Base-by-base conservation (phyloP, 2,113 vertebrate genomes). In the Sylvia atricapilla region DNA sequence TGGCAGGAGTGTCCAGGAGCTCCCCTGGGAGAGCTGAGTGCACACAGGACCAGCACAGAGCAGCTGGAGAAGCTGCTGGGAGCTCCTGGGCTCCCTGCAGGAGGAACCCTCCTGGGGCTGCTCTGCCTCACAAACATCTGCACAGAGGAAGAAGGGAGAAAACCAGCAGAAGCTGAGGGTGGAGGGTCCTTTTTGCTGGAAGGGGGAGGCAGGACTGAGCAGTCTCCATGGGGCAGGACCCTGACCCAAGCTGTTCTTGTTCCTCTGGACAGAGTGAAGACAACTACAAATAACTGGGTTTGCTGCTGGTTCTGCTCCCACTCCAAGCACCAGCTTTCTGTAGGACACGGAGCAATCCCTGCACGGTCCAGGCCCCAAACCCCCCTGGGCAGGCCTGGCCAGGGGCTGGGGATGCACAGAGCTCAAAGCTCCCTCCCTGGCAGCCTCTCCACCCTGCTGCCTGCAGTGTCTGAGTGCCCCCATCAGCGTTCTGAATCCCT, bases 321-420 rank as follows among this genome's bases (percentile, higher is more conserved):
- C 9, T 6, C 6, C 43, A 10, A 4, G 22, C 67, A 28, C 8
- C 77, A 8, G 0, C 9, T 25, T 15, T 3, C 6, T 15, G 0
- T 1, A 10, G 20, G n/a, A 4, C 0, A 7, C 28, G 1, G 16
- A 60, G 30, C 46, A 70, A 27, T 16, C 18, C 37, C 6, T 4
- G 18, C 7, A 0, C 0, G 4, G 7, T 5, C 6, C 85, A 16
- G 58, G 25, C 15, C 25, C 60, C 77, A 2, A 31, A 56, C 1
- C n/a, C 43, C 18, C 58, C 13, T 0, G 33, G 87, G 52, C 17
- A 80, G 47, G 70, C 13, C 37, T 12, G 44, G 79, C 52, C 18
- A 1, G 39, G 58, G 59, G n/a, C 46, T 44, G 9, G 50, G 14
- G n/a, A 14, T 0, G 15, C 39, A 0, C 21, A 9, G 5, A 31